Evolutionary conservation across 2,888 invertebrate genomes (phyloP).

Genomic region (Drosophila monieri): DNA sequence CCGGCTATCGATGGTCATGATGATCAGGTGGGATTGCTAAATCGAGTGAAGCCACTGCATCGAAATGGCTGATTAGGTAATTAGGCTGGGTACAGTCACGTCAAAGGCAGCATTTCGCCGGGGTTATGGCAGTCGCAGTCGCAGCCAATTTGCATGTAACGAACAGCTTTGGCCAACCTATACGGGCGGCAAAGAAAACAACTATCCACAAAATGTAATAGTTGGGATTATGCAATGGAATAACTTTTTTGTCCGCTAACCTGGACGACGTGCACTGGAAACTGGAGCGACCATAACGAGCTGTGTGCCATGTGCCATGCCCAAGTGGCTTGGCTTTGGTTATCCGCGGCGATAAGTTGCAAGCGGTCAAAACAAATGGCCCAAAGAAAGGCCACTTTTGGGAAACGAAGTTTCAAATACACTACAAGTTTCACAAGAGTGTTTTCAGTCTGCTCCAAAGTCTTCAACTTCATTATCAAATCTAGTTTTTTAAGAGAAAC

Average conservation of each 20-base stretch:
- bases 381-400: not conserved
- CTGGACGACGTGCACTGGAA: constrained; percentile 68
- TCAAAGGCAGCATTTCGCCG: constrained; percentile 51
- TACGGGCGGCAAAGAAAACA: constrained; percentile 22
- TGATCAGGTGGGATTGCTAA: constrained; percentile 32
- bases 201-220: constrained; percentile 62
- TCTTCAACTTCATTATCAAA: too few species aligned
- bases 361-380: constrained; percentile 3
- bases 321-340: constrained; percentile 58
- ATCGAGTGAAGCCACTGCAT: constrained; percentile 43
- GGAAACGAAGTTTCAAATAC: too few species aligned
- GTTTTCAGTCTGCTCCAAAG: too few species aligned
- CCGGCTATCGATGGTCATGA: not conserved
- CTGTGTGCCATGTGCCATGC: constrained; percentile 51
- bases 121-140: constrained; percentile 47
- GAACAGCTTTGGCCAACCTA: constrained; percentile 39
- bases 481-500: not conserved
- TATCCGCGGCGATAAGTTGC: constrained; percentile 29
- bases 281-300: constrained; percentile 69
- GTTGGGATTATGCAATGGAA: constrained; percentile 65
- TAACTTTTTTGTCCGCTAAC: constrained; percentile 59
- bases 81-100: constrained; percentile 63
- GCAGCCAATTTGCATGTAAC: constrained; percentile 64
- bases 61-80: constrained; percentile 60
- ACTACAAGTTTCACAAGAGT: too few species aligned